phyloP scores from a whole-genome alignment of 2,113 vertebrate species.

The Rhinoderma darwinii region DNA sequence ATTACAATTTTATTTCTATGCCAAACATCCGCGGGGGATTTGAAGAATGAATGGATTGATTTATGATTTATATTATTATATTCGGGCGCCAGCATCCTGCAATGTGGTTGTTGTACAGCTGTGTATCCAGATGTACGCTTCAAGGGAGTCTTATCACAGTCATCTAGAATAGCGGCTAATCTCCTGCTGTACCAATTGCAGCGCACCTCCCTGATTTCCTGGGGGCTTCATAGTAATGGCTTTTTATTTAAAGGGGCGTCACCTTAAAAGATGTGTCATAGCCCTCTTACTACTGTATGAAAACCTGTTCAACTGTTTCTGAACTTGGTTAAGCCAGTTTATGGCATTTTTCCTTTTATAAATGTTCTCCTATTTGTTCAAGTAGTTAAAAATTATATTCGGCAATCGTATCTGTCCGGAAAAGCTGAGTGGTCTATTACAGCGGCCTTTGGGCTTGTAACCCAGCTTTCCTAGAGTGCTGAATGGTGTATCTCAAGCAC shows the following conservation, averaged over 20 bases:
- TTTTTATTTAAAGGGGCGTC: not conserved
- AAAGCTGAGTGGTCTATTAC: too few species aligned
- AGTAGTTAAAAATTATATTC: too few species aligned
- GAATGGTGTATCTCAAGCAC: too few species aligned
- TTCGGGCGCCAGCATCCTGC: slow-evolving; percentile 15
- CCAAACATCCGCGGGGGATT: not conserved
- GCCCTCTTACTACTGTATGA: not conserved
- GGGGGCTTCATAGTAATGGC: not conserved
- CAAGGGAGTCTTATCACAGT: slow-evolving; percentile 18
- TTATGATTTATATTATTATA: slow-evolving; percentile 32
- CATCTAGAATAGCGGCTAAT: slow-evolving; percentile 5
- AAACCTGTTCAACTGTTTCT: not conserved
- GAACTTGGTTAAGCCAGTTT: not conserved
- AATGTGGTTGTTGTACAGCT: slow-evolving; percentile 31
- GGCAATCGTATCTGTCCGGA: too few species aligned
- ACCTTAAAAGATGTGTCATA: not conserved
- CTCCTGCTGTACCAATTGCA: not conserved
- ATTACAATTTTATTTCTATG: not conserved
- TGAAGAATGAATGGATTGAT: slow-evolving; percentile 23
- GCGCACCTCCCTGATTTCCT: not conserved
- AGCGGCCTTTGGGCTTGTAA: too few species aligned
- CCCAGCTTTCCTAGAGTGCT: too few species aligned
- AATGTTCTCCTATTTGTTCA: too few species aligned
- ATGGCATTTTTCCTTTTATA: not conserved
- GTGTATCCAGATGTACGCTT: slow-evolving; percentile 45